Conservation (phyloP, 2,888 invertebrate species). For the Harpalus rufipes region DNA sequence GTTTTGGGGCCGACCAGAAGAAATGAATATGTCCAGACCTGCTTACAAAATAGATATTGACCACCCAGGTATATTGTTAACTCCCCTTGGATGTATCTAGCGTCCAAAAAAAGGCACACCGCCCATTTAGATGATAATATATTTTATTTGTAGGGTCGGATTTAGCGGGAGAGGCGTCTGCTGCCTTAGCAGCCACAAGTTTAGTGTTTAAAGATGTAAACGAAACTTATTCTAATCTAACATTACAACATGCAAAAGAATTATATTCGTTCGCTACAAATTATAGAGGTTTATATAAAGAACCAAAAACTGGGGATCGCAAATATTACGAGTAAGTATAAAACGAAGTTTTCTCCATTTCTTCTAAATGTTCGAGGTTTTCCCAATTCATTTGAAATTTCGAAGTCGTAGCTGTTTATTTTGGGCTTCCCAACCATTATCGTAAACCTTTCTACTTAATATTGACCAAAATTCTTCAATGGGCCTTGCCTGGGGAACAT, state of each 20-base stretch:
- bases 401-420: too few relatives aligned
- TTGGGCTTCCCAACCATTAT: too few relatives aligned
- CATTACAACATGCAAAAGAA: constrained; percentile 78
- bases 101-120: too few relatives aligned
- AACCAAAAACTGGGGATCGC: constrained; percentile 78
- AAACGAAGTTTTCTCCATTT: too few relatives aligned
- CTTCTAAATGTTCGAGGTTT: too few relatives aligned
- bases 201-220: constrained; percentile 78
- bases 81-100: too few relatives aligned
- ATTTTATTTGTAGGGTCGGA: constrained; percentile 77
- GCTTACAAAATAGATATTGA: constrained; percentile 80
- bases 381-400: too few relatives aligned
- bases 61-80: constrained; percentile 80
- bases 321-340: constrained; percentile 77
- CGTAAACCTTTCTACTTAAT: too few relatives aligned
- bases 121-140: too few relatives aligned
- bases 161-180: constrained; percentile 81
- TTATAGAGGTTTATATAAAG: constrained; percentile 78
- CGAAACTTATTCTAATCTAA: constrained; percentile 75
- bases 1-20: constrained; percentile 83
- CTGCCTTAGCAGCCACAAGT: constrained; percentile 80
- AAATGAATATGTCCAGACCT: constrained; percentile 80
- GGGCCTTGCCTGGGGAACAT: too few relatives aligned
- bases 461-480: too few relatives aligned
- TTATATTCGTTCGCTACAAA: constrained; percentile 79